Conservation (phyloP, 2,888 invertebrate genomes). For the Cheilosia vernalis region DNA sequence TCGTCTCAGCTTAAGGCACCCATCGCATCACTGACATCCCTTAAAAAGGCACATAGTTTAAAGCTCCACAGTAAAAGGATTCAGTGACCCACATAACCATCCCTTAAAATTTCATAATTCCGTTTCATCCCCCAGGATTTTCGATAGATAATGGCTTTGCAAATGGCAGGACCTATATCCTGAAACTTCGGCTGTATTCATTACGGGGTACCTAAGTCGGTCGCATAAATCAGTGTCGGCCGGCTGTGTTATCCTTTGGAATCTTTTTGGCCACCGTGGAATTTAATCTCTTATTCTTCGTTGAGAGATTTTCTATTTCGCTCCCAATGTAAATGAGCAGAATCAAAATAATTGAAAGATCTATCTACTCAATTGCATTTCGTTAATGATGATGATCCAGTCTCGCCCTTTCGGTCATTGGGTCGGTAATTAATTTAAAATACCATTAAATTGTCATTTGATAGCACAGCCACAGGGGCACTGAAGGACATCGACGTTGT, state of each 20-base stretch:
- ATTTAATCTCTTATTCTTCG: no score
- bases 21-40: background rate
- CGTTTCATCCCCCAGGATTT: background rate
- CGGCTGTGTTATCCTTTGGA: background rate
- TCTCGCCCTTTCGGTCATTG: constrained; percentile 5
- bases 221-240: background rate
- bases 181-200: background rate
- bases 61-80: background rate
- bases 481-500: background rate
- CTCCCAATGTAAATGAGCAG: background rate
- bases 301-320: background rate
- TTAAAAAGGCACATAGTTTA: background rate
- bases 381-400: background rate
- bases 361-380: background rate
- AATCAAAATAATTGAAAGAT: background rate
- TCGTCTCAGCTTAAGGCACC: background rate
- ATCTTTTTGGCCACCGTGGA: no score
- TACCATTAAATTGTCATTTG: background rate
- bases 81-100: constrained; percentile 2
- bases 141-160: background rate
- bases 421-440: constrained; percentile 22
- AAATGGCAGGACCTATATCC: background rate
- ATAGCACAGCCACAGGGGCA: background rate
- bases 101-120: constrained; percentile 2
- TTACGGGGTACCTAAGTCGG: background rate